Evolutionary conservation across 2,797 vertebrate genomes (phyloP).

Genomic region (Tragelaphus oryx): DNA sequence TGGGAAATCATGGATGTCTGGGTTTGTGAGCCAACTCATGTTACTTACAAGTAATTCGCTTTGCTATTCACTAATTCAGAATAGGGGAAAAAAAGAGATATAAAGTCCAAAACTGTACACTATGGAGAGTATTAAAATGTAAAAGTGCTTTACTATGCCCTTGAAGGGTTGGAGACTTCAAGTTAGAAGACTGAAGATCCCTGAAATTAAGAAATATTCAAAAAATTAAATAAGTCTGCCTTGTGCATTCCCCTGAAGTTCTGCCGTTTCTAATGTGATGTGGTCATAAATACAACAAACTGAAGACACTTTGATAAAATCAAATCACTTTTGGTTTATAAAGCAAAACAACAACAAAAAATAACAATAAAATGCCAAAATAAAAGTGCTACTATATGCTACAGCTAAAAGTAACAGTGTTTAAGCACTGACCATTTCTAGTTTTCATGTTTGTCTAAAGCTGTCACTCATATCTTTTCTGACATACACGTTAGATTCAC

Average conservation of each 20-base stretch:
- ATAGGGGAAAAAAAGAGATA: not conserved
- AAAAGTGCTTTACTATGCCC: slow-evolving; percentile 19
- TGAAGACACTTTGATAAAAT: slow-evolving; percentile 70
- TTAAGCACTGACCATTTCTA: not conserved
- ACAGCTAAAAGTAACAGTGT: slow-evolving; percentile 13
- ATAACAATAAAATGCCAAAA: slow-evolving; percentile 34
- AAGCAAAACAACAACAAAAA: not conserved
- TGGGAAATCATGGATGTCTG: not conserved
- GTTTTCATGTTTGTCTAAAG: not conserved
- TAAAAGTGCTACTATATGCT: not conserved
- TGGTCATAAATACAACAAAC: slow-evolving; percentile 60
- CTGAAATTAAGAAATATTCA: slow-evolving; percentile 65
- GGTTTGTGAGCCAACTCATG: not conserved
- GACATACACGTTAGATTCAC: not conserved
- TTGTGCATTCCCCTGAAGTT: slow-evolving; percentile 38
- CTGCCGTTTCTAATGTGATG: slow-evolving; percentile 56
- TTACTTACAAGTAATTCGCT: slow-evolving; percentile 29
- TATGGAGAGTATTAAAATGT: slow-evolving; percentile 45
- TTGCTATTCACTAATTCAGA: slow-evolving; percentile 26
- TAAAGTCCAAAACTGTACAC: slow-evolving; percentile 35
- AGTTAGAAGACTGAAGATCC: slow-evolving; percentile 62
- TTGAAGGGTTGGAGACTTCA: slow-evolving; percentile 44
- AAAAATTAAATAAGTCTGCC: slow-evolving; percentile 68
- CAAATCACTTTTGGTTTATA: slow-evolving; percentile 53
- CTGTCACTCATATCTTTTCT: not conserved